Evolutionary conservation across 2,888 invertebrate species (phyloP), one percentile per base, ranked within the genome.

Genomic region (Uloborus plumipes): DNA sequence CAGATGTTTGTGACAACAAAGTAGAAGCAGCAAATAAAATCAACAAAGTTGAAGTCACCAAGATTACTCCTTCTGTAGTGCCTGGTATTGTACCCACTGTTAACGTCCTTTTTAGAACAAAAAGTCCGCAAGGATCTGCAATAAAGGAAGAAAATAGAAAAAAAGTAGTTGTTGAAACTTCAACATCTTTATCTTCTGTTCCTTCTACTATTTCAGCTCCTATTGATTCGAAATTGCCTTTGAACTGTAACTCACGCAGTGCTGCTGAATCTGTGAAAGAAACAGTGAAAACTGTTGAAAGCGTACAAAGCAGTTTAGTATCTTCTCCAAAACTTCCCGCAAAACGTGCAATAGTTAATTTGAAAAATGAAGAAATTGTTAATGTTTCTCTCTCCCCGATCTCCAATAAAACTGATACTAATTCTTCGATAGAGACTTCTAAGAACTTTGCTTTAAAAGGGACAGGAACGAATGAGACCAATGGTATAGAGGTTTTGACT

Each of bases 111-210:
- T 80, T 74, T 39, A 66, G 80, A 3, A 80, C 80, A 4, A 80
- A 80, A 70, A 80, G 80, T 65, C 74, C 80, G 14, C 64, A 53
- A 50, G 50, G 50, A 13, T 15, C 22, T 20, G 14, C 69, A 9
- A 31, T 50, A 9, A 70, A 59, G 15, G 73, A 62, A 53, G 80
- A 80, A 39, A 73, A 74, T 49, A 61, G 73, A n/a, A 74, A 73
- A 18, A 80, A 80, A 51, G 73, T 74, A 64, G 74, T 80, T 58
- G 58, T 80, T 20, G 80, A 80, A 65, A 80, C 80, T 18, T 50
- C 26, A 58, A 6, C 80, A 3, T 64, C 18, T 31, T 20, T 18
- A 22, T 66, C 74, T 55, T 64, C 74, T 2, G 61, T 67, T 15
- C 50, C 80, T 16, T 74, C 80, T n/a, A 55, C 80, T 50, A 49